These are phyloP conservation scores for Neodon shergylaensis DNA, from an alignment of 2,113 vertebrate genomes.

Conservation along the genomic window DNA sequence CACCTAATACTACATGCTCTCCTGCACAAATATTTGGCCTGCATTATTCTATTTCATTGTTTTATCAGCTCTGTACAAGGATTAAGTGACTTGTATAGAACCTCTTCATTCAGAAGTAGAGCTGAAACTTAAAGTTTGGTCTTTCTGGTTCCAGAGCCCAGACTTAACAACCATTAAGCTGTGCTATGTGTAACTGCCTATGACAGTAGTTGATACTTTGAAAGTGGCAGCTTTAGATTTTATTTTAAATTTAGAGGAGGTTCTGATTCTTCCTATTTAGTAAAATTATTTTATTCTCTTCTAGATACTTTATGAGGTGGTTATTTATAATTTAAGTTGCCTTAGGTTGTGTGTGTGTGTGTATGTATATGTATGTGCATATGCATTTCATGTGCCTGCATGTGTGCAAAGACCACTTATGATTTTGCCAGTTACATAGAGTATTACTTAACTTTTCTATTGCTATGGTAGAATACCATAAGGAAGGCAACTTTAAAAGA, in stretches of 20 bases:
- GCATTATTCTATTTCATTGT: neutral
- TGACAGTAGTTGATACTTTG: neutral
- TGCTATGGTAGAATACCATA: neutral
- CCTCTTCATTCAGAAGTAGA: neutral
- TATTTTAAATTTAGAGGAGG: slow-evolving; percentile 29
- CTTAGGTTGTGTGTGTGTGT: neutral
- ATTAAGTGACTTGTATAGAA: slow-evolving; percentile 11
- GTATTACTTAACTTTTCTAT: neutral
- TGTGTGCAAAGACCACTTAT: neutral
- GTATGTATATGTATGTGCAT: too few relatives aligned
- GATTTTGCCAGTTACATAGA: neutral
- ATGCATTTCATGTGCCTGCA: neutral
- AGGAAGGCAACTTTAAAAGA: neutral
- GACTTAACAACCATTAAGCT: neutral
- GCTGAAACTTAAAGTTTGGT: neutral
- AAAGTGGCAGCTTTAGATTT: slow-evolving; percentile 49
- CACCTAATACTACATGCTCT: neutral
- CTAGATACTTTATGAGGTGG: neutral
- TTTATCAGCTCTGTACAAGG: neutral
- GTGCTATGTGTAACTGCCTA: neutral
- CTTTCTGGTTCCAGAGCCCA: slow-evolving; percentile 20
- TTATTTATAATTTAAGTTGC: slow-evolving; percentile 42
- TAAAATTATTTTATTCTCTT: neutral
- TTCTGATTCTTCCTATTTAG: neutral
- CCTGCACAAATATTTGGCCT: neutral